Evolutionary conservation across 2,888 invertebrate genomes (phyloP).

Genomic region (Aspidiotus rigidus): DNA sequence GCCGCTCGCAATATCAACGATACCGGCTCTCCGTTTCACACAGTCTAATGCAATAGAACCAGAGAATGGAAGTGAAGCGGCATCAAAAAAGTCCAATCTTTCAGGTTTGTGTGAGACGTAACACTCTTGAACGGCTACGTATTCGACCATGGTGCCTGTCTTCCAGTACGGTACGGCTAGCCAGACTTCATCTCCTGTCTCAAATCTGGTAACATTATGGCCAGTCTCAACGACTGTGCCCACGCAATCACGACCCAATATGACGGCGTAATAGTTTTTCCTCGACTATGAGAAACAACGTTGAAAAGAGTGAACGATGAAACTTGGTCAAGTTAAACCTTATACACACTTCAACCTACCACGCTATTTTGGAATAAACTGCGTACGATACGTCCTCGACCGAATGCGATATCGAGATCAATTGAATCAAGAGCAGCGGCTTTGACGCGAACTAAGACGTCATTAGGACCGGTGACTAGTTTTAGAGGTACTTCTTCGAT

Average conservation of each 20-base stretch:
- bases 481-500: constrained; percentile 48
- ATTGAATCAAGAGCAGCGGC: constrained; percentile 52
- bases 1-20: constrained; percentile 41
- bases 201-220: constrained; percentile 49
- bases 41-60: constrained; percentile 51
- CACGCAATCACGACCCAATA: constrained; percentile 54
- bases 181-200: constrained; percentile 50
- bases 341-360: constrained; percentile 10
- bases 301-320: background rate
- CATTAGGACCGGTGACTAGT: constrained; percentile 47
- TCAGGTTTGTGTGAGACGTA: constrained; percentile 50
- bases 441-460: constrained; percentile 53
- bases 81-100: constrained; percentile 51
- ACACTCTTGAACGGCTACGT: constrained; percentile 48
- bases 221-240: constrained; percentile 55
- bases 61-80: constrained; percentile 53
- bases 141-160: constrained; percentile 51
- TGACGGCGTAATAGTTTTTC: constrained; percentile 48
- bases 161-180: constrained; percentile 51
- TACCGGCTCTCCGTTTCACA: constrained; percentile 45
- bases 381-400: constrained; percentile 49
- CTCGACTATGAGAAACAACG: constrained; percentile 38
- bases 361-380: constrained; percentile 39
- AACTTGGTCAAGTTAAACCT: constrained; percentile 39
- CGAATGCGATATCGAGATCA: constrained; percentile 52